Base-by-base conservation (phyloP, 2,888 invertebrate species). In the Sminthurides aquaticus region DNA sequence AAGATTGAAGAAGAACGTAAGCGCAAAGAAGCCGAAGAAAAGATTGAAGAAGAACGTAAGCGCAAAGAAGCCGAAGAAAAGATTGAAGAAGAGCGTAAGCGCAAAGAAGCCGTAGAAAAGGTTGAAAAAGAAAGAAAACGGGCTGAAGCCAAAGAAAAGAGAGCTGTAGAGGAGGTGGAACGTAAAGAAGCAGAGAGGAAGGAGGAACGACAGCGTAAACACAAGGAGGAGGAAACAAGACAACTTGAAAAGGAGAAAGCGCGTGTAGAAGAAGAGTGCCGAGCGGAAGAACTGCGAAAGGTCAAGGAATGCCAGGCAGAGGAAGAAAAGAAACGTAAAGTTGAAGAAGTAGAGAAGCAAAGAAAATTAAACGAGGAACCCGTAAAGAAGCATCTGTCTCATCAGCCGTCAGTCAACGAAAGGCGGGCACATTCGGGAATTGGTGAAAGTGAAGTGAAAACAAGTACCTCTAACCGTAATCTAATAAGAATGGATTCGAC, bases 401-500 rank as follows among this genome's bases (percentile, higher is more conserved):
- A 58, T 24, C 27, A 34, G 29, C 20, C n/a, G n/a, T n/a, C n/a
- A n/a, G 28, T 29, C 28, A 28, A 58, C 29, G 18, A 34, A 18
- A 28, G 18, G 52, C 5, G 20, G 8, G 52, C 60, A 61, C 49
- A 59, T 22, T 20, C 5, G 52, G 57, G 15, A 63, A 8, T 24
- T 22, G 66, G 3, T 59, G 64, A 57, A 54, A 60, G 43, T 59
- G 58, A 3, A 60, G 65, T 28, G 56, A 52, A 52, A 20, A 52
- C 18, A 52, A 5, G n/a, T n/a, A n/a, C 52, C 20, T 52, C 52
- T 15, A 52, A 52, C 20, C 18, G 15, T 20, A 64, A 64, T 49
- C 29, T 60, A 2, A 65, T 68, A 52, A 68, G 63, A 58, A 68
- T 68, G 68, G 68, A 66, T 56, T 64, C 64, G 26, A 55, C 18